These are phyloP conservation scores for Ametastegia equiseti DNA, from an alignment of 2,888 invertebrate species.

Conservation along the genomic window DNA sequence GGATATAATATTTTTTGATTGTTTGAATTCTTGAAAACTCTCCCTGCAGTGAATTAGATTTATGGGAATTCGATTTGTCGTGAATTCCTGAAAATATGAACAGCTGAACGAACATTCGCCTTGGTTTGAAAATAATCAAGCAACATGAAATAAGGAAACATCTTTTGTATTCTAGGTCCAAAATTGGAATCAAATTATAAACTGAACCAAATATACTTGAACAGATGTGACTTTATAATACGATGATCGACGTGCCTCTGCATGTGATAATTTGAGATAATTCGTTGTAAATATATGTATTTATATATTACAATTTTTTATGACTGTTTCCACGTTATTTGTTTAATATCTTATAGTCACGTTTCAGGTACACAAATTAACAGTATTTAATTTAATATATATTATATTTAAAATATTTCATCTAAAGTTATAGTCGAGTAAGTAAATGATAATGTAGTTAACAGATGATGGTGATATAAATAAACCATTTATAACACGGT, in stretches of 20 bases:
- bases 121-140: too few relatives aligned
- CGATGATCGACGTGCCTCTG: constrained; percentile 38
- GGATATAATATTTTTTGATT: background rate
- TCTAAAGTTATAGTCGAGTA: constrained; percentile 18
- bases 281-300: constrained; percentile 38
- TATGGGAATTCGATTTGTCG: too few relatives aligned
- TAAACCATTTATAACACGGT: constrained; percentile 1
- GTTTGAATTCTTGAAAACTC: too few relatives aligned
- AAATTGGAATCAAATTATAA: background rate
- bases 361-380: constrained; percentile 25
- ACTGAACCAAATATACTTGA: constrained; percentile 16
- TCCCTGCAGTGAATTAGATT: too few relatives aligned
- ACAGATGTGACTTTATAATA: constrained; percentile 31
- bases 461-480: background rate
- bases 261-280: constrained; percentile 35
- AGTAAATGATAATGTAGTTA: constrained; percentile 1
- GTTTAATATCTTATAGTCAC: background rate
- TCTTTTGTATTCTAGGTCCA: background rate
- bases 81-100: too few relatives aligned
- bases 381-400: constrained; percentile 29
- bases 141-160: too few relatives aligned
- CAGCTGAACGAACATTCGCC: too few relatives aligned
- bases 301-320: constrained; percentile 16
- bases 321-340: constrained; percentile 29
- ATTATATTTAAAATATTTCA: constrained; percentile 24